phyloP scores from a whole-genome alignment of 2,888 invertebrate species.

The Drosophila ezoana region DNA sequence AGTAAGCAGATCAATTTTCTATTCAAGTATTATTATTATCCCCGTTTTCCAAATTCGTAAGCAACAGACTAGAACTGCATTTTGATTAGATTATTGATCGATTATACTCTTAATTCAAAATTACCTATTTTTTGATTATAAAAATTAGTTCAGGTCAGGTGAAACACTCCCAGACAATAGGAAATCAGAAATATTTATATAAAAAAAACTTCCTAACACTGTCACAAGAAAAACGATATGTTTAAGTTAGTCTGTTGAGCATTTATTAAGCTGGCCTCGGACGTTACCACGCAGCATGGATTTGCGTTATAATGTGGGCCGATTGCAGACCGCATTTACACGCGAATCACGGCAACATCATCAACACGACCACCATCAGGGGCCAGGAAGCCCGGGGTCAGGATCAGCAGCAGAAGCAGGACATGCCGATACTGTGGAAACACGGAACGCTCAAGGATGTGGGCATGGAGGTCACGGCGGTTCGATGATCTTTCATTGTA shows the following conservation, averaged over 20 bases:
- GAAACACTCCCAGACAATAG: background rate
- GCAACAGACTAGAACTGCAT: too few relatives aligned
- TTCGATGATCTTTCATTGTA: constrained; percentile 6
- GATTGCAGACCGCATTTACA: constrained; percentile 1
- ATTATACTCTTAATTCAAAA: too few relatives aligned
- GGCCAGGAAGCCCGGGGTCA: background rate
- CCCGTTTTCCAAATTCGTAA: background rate
- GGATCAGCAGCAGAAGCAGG: background rate
- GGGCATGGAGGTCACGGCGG: constrained; percentile 8
- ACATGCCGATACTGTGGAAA: background rate
- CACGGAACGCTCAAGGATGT: background rate
- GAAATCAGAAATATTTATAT: background rate
- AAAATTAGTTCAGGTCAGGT: too few relatives aligned
- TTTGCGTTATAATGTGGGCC: constrained; percentile 14
- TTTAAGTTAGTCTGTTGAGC: constrained; percentile 1
- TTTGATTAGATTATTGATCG: too few relatives aligned
- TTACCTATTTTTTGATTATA: too few relatives aligned
- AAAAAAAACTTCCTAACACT: constrained; percentile 7
- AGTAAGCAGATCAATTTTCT: background rate
- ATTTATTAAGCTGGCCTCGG: constrained; percentile 12
- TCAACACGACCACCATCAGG: constrained; percentile 27
- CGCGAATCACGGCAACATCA: constrained; percentile 19
- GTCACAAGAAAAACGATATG: constrained; percentile 18
- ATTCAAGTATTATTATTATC: constrained; percentile 1
- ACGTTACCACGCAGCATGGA: constrained; percentile 30